These are phyloP conservation scores for Aspidiotus rigidus DNA, from an alignment of 2,888 invertebrate species.

Conservation along the genomic window DNA sequence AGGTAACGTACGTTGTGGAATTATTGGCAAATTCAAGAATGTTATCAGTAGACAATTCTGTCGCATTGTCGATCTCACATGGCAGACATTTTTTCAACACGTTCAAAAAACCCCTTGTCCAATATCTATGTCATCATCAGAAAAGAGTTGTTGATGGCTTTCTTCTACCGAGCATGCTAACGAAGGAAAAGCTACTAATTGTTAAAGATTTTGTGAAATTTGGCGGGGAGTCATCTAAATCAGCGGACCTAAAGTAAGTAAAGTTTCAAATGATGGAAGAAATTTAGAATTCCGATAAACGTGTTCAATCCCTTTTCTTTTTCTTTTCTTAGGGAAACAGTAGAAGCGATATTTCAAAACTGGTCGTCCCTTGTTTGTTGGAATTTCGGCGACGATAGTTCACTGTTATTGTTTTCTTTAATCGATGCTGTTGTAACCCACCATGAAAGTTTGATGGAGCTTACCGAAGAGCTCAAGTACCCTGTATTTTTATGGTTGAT, in stretches of 20 bases:
- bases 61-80: neutral
- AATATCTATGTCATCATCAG: neutral
- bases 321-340: neutral
- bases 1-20: no score
- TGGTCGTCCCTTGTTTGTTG: neutral
- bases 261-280: neutral
- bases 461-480: neutral
- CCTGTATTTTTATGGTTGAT: neutral
- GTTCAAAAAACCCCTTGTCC: neutral
- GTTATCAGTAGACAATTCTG: no score
- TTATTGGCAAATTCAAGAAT: no score
- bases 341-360: neutral
- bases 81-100: neutral
- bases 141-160: no score
- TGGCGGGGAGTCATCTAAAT: neutral
- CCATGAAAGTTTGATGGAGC: neutral
- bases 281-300: neutral
- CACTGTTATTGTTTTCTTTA: neutral
- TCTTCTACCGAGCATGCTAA: neutral
- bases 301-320: neutral
- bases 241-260: neutral
- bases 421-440: neutral
- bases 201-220: constrained; percentile 1
- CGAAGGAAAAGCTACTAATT: neutral
- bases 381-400: neutral